Evolutionary conservation across 2,113 vertebrate genomes (phyloP), one percentile per base, ranked within the genome.

Genomic region (Zapornia atra): DNA sequence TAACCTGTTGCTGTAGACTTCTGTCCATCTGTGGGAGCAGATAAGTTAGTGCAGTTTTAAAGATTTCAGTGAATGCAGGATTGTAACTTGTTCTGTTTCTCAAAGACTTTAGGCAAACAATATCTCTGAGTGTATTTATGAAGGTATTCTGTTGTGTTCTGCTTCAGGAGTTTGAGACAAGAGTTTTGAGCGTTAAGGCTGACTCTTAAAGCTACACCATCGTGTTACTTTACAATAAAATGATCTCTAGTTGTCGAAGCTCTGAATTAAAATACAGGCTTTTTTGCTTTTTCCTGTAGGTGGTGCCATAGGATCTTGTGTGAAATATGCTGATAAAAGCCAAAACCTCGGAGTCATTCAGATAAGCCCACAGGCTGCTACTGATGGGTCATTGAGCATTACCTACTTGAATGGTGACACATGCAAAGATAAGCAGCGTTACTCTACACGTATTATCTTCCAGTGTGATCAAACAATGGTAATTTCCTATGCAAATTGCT

Each of bases 341-440:
- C 86, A 56, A 89, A 99, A 98, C 97, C 98, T 99, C 93, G 99
- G 99, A 17, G 98, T 98, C 48, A 96, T 99, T 66, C 99, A 99
- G 98, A 99, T 99, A 64, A 98, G 98, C 68, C 99, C 99, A 3
- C 98, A 98, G 86, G 98, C 97, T 15, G 98, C 98, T 3, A 98
- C 96, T 1, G 99, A 99, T 12, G 99, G 99, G 12, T 99, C 99
- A 11, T 97, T 99, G 97, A 99, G 98, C 86, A 97, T 99, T 60
- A 97, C 98, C 15, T 99, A 99, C 36, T 98, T 98, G 94, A 99
- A 98, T 29, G 99, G 99, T 4, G 99, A 99, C 83, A 94, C 20
- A 6, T 99, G 99, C 64, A 97, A 90, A 89, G 66, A 88, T 31
- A 88, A 90, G 11, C 97, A 98, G 36, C 98, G 71, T 71, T 99